A percentile compares a stretch with the other conserved stretches of the same genome.
phyloP scores from a whole-genome alignment of 1,140 invertebrate species.

The Pentalonia nigronervosa region DNA sequence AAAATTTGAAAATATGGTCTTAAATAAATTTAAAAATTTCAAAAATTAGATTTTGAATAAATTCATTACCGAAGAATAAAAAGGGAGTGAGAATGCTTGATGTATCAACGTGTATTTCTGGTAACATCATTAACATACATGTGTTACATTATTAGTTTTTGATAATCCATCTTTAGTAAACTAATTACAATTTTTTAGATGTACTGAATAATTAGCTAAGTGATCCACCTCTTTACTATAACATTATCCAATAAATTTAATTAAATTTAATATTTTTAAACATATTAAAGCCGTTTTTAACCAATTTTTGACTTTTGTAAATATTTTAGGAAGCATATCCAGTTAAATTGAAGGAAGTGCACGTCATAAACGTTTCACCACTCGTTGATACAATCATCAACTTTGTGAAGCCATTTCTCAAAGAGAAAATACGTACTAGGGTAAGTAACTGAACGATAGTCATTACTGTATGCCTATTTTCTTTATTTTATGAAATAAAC shows the following conservation, averaged over 20 bases:
- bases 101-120: no score
- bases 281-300: background rate
- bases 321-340: constrained; percentile 79
- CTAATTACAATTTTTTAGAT: background rate
- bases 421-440: constrained; percentile 84
- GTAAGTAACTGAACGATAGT: constrained; percentile 61
- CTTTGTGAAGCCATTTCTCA: constrained; percentile 84
- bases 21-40: no score
- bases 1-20: no score
- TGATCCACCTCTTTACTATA: background rate
- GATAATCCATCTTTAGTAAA: background rate
- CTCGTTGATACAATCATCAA: constrained; percentile 82
- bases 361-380: constrained; percentile 83
- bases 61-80: no score
- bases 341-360: constrained; percentile 83
- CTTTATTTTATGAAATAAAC: background rate
- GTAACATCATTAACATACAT: background rate
- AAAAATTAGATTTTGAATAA: no score
- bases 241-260: no score
- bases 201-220: background rate
- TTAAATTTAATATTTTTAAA: background rate
- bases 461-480: background rate
- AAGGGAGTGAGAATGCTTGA: no score
- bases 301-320: background rate
- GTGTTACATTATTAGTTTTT: background rate